Conservation (phyloP, 2,888 invertebrate species). For the Biston betularia region DNA sequence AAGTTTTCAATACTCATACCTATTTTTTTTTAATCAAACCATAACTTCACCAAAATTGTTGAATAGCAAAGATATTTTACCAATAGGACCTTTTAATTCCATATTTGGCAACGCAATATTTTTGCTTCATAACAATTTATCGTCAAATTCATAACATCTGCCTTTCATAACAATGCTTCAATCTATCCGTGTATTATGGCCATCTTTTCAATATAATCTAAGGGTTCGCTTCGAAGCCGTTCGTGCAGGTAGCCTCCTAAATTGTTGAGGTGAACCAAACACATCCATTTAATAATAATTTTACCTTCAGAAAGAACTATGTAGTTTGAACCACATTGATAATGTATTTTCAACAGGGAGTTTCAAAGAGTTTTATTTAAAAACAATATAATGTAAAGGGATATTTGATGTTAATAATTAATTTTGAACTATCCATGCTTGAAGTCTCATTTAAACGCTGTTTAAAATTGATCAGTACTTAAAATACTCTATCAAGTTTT, state of each 20-base stretch:
- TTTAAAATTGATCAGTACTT: too few species aligned
- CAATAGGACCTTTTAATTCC: constrained; percentile 6
- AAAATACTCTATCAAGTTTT: too few species aligned
- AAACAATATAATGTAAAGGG: too few species aligned
- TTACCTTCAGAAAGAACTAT: constrained; percentile 27
- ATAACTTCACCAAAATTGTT: neutral
- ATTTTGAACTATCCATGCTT: neutral
- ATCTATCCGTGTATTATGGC: constrained; percentile 53
- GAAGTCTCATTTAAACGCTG: neutral
- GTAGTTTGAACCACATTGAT: neutral
- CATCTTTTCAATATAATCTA: constrained; percentile 49
- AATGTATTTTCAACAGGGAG: neutral
- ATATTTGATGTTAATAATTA: too few species aligned
- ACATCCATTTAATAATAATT: constrained; percentile 29
- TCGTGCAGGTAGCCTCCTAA: constrained; percentile 42
- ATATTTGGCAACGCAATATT: constrained; percentile 33
- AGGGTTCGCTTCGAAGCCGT: constrained; percentile 38
- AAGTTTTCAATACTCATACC: too few species aligned
- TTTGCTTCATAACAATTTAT: constrained; percentile 38
- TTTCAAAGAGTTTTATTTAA: neutral
- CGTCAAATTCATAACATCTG: constrained; percentile 51
- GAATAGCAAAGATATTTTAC: constrained; percentile 3
- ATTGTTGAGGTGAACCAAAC: constrained; percentile 40
- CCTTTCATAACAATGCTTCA: constrained; percentile 49
- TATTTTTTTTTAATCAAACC: neutral